Base-by-base conservation (phyloP, 2,113 vertebrate species). In the Leptobrachium ailaonicum region DNA sequence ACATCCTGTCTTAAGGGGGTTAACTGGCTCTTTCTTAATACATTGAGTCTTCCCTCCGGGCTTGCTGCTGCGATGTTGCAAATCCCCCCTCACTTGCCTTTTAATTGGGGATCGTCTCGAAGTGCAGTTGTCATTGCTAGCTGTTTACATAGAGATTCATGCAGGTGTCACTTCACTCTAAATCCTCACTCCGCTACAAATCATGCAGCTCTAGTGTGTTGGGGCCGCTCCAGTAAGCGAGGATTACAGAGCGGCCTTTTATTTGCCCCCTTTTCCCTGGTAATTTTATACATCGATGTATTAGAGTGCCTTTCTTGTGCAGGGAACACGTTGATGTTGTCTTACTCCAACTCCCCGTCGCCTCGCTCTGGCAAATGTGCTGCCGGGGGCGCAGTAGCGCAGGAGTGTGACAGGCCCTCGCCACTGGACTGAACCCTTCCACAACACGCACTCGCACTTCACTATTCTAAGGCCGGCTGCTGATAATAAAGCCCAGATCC, bases 81-180 rank as follows among this genome's bases (percentile, higher is more conserved):
- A 73, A 87, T 76, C 64, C 9, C 83, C 86, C 85, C 87, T 86
- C 90, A 93, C 86, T 85, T 47, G 88, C 84, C 83, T 53, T 89
- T 90, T 90, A 94, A 92, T 92, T 91, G 93, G 90, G 85, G 87
- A 86, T 79, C 87, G 91, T 92, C 91, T 94, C 89, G 86, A 92
- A 93, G n/a, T n/a, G 91, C 92, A 87, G 91, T 94, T 90, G 92
- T 94, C 90, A 89, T 95, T 94, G 92, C 93, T 95, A 94, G 91
- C 90, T 88, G 85, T 90, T 93, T 94, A 88, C 91, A 91, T 91
- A 89, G 89, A 93, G 93, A 91, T 91, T 87, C n/a, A 87, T 50
- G 40, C 69, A 84, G 86, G n/a, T n/a, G 83, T 85, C 87, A 88
- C 94, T 95, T 92, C 91, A 92, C 84, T 82, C 86, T 89, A 92